phyloP scores from a whole-genome alignment of 2,797 vertebrate species.

The Discoglossus pictus region DNA sequence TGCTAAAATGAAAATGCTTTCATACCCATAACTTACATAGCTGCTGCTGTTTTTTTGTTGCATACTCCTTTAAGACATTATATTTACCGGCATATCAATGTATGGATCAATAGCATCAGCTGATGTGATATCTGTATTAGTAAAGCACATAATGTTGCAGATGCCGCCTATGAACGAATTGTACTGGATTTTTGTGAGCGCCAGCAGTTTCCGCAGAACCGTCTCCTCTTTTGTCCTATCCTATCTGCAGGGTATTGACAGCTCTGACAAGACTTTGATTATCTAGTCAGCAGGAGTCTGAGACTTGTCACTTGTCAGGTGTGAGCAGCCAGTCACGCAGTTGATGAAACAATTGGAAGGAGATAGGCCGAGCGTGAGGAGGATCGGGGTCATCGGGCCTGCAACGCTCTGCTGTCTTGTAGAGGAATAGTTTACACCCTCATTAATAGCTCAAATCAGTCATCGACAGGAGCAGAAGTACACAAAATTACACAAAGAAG shows the following conservation, averaged over 20 bases:
- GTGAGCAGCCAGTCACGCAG: constrained; percentile 74
- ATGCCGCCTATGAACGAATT: constrained; percentile 76
- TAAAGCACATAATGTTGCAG: constrained; percentile 62
- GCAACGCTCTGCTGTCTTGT: constrained; percentile 63
- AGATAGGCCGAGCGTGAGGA: constrained; percentile 67
- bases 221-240: constrained; percentile 75
- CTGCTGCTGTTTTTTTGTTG: no score
- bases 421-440: constrained; percentile 65
- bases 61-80: no score
- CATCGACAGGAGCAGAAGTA: constrained; percentile 40
- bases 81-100: background rate
- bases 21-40: no score
- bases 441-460: constrained; percentile 53
- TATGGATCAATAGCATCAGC: constrained; percentile 12
- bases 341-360: constrained; percentile 86
- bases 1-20: no score
- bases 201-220: constrained; percentile 67
- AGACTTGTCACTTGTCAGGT: constrained; percentile 92
- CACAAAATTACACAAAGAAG: constrained; percentile 10
- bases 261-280: constrained; percentile 97
- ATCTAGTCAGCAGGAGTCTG: constrained; percentile 91
- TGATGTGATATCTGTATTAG: constrained; percentile 11
- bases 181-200: constrained; percentile 67
- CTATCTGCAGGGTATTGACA: constrained; percentile 92
- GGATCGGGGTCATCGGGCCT: constrained; percentile 76